Evolutionary conservation across 2,888 invertebrate species (phyloP), one percentile per base, ranked within the genome.

Genomic region (Dendrolimus pini): DNA sequence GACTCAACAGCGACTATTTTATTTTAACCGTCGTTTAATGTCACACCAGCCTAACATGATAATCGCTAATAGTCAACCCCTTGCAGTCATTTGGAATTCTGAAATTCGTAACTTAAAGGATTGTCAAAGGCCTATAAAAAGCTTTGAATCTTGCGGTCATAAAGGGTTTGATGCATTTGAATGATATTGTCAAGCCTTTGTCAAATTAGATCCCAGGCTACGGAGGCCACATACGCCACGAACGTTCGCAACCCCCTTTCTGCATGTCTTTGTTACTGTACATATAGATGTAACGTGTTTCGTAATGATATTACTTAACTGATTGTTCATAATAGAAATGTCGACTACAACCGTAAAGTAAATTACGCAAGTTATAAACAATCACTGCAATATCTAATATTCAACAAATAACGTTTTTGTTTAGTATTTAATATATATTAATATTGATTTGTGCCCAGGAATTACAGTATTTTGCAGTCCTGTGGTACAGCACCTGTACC

Each of bases 211-310:
- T 69, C 71, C 74, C 76, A 78, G 75, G 74, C 72, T 77, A 30
- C 30, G 74, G 30, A 9, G 30, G 78, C 72, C 74, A 80, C 75
- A 80, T 75, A 78, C 74, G 79, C 77, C 80, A 80, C 79, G 86
- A 85, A 85, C 89, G 89, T 89, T 89, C 89, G 90, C 90, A 89
- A 88, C 89, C 89, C 88, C 83, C 82, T 80, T 83, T 89, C 88
- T 88, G 89, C 89, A 89, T 89, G 89, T 81, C 83, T 85, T 85
- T 85, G 55, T 80, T 78, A 78, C 67, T 82, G 77, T 80, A 30
- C 30, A 75, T 70, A 80, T 85, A 87, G 81, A 83, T 87, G 87
- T 89, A 80, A 82, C 76, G 85, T 88, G 85, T 80, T 47, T 47
- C 6, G 30, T 47, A 47, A 47, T 47, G 12, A 10, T 47, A 47